A percentile compares a stretch with the other conserved stretches of the same genome.
These are phyloP conservation scores for Lathronympha strigana DNA, from an alignment of 2,888 invertebrate species.

Conservation along the genomic window DNA sequence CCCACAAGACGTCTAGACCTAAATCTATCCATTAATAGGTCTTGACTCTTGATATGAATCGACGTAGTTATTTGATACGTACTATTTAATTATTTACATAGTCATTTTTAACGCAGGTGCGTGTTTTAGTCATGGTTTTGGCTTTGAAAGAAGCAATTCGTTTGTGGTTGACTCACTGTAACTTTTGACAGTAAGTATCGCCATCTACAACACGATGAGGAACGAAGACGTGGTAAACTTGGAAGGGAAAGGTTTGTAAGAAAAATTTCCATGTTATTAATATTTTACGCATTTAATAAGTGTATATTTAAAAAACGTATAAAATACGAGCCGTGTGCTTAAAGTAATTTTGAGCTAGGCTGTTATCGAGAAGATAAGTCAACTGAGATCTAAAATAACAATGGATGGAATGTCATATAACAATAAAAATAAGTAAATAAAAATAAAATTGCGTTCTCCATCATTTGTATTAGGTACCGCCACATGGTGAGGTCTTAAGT, in stretches of 20 bases:
- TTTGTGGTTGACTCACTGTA: too few relatives aligned
- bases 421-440: slow-evolving; percentile 6
- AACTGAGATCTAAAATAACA: slow-evolving; percentile 25
- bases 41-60: too few relatives aligned
- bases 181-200: too few relatives aligned
- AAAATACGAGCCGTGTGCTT: slow-evolving; percentile 16
- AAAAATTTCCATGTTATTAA: background rate
- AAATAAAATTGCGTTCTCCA: background rate
- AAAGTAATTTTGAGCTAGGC: slow-evolving; percentile 25
- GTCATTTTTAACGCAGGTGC: too few relatives aligned
- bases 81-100: too few relatives aligned
- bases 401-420: slow-evolving; percentile 33
- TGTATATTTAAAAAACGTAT: slow-evolving; percentile 15
- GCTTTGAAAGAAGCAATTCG: too few relatives aligned
- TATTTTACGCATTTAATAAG: slow-evolving; percentile 24
- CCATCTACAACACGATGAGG: too few relatives aligned
- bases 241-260: background rate
- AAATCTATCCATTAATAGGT: too few relatives aligned
- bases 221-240: background rate
- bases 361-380: slow-evolving; percentile 2
- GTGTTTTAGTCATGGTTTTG: too few relatives aligned
- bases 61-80: too few relatives aligned
- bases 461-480: background rate
- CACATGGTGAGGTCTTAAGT: too few relatives aligned
- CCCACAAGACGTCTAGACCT: too few relatives aligned